These are phyloP conservation scores for Heteractis magnifica DNA, from an alignment of 92 coral and sea anemone genomes.

Conservation along the genomic window DNA sequence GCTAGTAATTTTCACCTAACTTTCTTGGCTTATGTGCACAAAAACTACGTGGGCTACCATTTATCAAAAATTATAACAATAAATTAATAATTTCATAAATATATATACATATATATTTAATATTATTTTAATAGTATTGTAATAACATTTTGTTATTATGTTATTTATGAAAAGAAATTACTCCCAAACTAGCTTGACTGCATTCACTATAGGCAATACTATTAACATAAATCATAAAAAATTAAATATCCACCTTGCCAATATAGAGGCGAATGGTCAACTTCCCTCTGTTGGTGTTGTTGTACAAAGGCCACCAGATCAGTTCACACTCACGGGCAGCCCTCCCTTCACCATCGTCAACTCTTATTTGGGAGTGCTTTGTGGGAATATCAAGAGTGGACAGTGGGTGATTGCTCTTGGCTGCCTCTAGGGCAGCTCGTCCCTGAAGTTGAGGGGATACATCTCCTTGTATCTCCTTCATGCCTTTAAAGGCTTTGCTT, in stretches of 20 bases:
- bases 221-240: no score
- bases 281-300: not conserved
- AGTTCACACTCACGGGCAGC: constrained; percentile 10
- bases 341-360: constrained; percentile 11
- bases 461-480: not conserved
- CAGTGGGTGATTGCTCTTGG: not conserved
- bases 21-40: no score
- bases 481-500: not conserved
- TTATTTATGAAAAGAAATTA: no score
- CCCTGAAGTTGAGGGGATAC: not conserved
- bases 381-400: not conserved
- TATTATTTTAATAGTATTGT: no score
- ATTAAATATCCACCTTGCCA: constrained; percentile 15
- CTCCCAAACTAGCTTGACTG: no score
- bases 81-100: no score
- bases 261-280: constrained; percentile 6
- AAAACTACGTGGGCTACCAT: no score
- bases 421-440: constrained; percentile 6
- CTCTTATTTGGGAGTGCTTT: not conserved
- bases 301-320: constrained; percentile 14
- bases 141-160: no score
- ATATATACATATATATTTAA: no score
- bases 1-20: no score
- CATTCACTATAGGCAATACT: no score
- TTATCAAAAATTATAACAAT: no score